Base-by-base conservation (phyloP, 1,140 invertebrate species). In the Coelopa frigida region DNA sequence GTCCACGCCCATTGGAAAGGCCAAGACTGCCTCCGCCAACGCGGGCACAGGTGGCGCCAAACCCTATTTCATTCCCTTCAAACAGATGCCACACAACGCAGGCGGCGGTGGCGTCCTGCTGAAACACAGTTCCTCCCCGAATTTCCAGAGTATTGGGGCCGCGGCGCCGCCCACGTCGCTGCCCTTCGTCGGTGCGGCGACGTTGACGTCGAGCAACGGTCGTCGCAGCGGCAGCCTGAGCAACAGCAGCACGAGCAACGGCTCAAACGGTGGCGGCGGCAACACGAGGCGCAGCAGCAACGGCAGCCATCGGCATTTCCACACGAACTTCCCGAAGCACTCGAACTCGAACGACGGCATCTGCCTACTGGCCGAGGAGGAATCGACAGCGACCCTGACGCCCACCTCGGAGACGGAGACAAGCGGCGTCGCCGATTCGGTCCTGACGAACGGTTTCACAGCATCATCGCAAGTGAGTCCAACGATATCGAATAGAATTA, bases 261-360 rank as follows among this genome's bases (percentile, higher is more conserved):
- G 60, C 47, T 11, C 10, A 20, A 20, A n/a, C 8, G 38, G 42
- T 32, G 20, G 24, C 35, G 31, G 23, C 31, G 27, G 47, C 24
- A 59, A 54, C 43, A 55, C 50, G 52, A 65, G 52, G 50, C 58
- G 54, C 31, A 51, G 50, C 36, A 56, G 53, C 43, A 43, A 31
- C 49, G 57, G 54, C 40, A 66, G 58, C 18, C 60, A 61, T 29
- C 60, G 62, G 52, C 65, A 62, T 23, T 57, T 46, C 41, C 50
- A 65, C 48, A 58, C 59, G 7, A 66, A 66, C 50, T 66, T 62
- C 36, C 46, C 59, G 17, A 55, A 63, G 18, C 62, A 66, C 42
- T 66, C 62, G 27, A 66, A 66, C 43, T 66, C 62, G 46, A 66
- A 61, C 33, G 62, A 66, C 44, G 62, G 59, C n/a, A 66, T 66